phyloP scores from a whole-genome alignment of 2,888 invertebrate genomes.

The Apeira syringaria region DNA sequence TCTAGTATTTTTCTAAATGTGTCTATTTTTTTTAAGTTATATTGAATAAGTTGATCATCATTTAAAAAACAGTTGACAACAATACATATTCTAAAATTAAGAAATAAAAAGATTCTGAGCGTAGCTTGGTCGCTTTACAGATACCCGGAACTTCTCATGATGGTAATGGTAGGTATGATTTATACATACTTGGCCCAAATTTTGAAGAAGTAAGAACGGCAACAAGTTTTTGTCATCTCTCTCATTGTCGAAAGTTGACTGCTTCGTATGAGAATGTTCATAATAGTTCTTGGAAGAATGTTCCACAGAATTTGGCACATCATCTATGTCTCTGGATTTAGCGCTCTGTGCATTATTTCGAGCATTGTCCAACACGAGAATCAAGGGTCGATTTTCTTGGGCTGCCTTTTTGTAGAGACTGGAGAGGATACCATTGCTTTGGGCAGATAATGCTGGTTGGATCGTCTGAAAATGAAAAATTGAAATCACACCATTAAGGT shows the following conservation, averaged over 20 bases:
- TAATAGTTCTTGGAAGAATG: constrained; percentile 1
- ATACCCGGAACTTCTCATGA: no score
- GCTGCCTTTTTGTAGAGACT: constrained; percentile 38
- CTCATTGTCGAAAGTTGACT: not conserved
- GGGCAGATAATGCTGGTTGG: constrained; percentile 10
- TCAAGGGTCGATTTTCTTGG: constrained; percentile 38
- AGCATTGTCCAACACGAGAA: constrained; percentile 41
- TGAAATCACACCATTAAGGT: no score
- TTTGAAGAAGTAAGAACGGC: not conserved
- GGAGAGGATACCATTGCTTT: constrained; percentile 31
- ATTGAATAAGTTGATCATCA: no score
- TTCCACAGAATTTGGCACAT: not conserved
- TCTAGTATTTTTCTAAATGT: no score
- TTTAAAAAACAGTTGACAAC: no score
- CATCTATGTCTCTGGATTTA: not conserved
- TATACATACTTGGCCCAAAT: not conserved
- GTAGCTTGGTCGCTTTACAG: no score
- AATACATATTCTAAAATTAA: no score
- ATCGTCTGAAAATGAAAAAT: constrained; percentile 17
- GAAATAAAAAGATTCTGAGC: no score
- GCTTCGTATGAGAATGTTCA: not conserved
- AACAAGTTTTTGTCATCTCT: not conserved
- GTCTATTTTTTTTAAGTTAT: no score
- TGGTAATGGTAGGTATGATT: not conserved
- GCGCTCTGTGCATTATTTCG: not conserved